These are phyloP conservation scores for Nautilus pompilius DNA, from an alignment of 1,140 invertebrate genomes.

Conservation along the genomic window DNA sequence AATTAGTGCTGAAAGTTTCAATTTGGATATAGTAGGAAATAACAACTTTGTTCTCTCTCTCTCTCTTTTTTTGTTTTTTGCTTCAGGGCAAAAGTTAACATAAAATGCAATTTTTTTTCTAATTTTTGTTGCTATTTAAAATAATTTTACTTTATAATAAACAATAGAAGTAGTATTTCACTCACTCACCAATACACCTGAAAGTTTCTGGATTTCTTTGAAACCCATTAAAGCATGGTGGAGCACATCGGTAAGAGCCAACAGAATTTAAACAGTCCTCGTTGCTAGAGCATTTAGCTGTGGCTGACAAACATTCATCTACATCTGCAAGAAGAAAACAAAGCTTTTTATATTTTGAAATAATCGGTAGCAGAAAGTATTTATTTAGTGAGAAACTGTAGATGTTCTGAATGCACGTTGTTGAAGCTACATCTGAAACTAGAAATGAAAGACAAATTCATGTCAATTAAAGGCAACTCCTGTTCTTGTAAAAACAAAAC, in stretches of 20 bases:
- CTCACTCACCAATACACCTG: slow-evolving; percentile 46
- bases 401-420: too few relatives aligned
- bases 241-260: slow-evolving; percentile 51
- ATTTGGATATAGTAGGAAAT: too few relatives aligned
- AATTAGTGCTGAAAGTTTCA: too few relatives aligned
- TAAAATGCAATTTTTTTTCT: not conserved
- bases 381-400: too few relatives aligned
- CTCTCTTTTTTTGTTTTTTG: too few relatives aligned
- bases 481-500: too few relatives aligned
- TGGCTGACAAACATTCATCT: slow-evolving; percentile 48
- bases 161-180: not conserved
- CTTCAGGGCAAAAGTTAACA: not conserved
- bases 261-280: slow-evolving; percentile 52
- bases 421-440: too few relatives aligned
- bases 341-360: not conserved
- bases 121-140: not conserved
- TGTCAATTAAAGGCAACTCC: too few relatives aligned
- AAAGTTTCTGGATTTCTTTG: slow-evolving; percentile 32
- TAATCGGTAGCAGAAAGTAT: not conserved
- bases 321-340: slow-evolving; percentile 42
- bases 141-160: not conserved
- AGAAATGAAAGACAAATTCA: too few relatives aligned
- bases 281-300: slow-evolving; percentile 35
- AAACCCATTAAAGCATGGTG: slow-evolving; percentile 42
- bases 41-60: too few relatives aligned